Percentiles rank a stretch among this genome's conserved stretches.
phyloP scores from a whole-genome alignment of 2,888 invertebrate species.

The Escarpia spicata region DNA sequence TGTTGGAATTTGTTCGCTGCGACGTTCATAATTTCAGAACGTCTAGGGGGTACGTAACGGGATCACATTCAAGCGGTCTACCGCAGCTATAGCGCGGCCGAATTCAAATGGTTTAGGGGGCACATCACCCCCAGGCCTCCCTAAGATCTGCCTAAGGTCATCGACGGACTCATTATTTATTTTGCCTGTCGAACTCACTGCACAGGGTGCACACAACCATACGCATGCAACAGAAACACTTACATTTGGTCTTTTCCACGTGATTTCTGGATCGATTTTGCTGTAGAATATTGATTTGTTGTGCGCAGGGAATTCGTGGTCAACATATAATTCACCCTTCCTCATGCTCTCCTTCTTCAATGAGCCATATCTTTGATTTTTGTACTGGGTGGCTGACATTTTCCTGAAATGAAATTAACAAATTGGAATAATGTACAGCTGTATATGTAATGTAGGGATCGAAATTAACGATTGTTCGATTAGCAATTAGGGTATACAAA shows the following conservation, averaged over 20 bases:
- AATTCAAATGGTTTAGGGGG: no score
- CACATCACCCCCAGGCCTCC: no score
- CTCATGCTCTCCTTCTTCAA: conserved; percentile 71
- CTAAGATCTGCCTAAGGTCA: background rate
- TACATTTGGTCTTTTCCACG: conserved; percentile 87
- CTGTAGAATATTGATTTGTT: conserved; percentile 87
- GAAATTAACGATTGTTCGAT: no score
- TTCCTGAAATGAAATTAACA: conserved; percentile 25
- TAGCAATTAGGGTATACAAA: no score
- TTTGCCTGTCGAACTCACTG: background rate
- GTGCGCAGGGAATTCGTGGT: conserved; percentile 86
- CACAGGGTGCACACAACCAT: background rate
- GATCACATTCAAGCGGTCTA: no score
- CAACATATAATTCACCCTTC: conserved; percentile 84
- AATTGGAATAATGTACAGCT: no score
- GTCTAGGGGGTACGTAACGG: no score
- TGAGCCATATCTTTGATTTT: conserved; percentile 53
- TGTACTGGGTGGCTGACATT: conserved; percentile 22
- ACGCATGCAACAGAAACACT: conserved; percentile 8
- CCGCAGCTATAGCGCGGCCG: no score
- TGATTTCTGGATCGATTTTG: conserved; percentile 80
- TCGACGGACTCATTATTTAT: background rate
- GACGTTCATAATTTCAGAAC: no score
- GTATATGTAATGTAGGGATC: no score
- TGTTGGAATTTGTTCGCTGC: no score